phyloP scores from a whole-genome alignment of 2,888 invertebrate species.

The Xanthorhoe designata region DNA sequence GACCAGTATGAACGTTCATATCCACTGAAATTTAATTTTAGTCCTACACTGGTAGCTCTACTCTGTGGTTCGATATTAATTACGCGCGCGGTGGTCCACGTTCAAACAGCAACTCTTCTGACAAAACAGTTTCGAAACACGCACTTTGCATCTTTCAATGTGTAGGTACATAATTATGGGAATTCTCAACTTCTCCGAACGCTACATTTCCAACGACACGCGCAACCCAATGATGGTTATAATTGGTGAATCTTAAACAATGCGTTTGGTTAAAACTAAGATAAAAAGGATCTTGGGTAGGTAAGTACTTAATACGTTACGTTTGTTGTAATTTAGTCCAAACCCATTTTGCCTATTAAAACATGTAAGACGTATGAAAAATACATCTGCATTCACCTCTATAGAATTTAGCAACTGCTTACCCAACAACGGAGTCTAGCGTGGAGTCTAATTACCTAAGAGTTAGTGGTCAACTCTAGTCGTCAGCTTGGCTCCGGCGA shows the following conservation, averaged over 20 bases:
- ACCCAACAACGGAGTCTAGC: conserved; percentile 21
- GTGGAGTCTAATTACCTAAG: no score
- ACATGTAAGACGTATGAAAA: no score
- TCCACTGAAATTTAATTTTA: not conserved
- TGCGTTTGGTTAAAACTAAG: not conserved
- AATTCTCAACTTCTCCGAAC: conserved; percentile 13
- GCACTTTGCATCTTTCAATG: conserved; percentile 31
- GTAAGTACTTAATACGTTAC: no score
- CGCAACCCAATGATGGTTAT: not conserved
- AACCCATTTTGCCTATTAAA: no score
- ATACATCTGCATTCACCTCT: no score
- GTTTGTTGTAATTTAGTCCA: no score
- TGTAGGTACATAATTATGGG: conserved; percentile 27
- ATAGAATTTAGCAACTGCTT: conserved; percentile 31
- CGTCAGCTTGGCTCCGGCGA: not conserved
- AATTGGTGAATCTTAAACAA: not conserved
- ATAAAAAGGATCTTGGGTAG: no score
- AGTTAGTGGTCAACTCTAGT: no score
- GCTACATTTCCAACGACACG: not conserved
- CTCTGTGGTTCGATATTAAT: conserved; percentile 38
- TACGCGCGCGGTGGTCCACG: conserved; percentile 58
- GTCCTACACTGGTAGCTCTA: not conserved
- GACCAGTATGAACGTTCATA: not conserved
- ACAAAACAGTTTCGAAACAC: conserved; percentile 61
- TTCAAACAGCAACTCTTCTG: conserved; percentile 46